Evolutionary conservation across 2,797 vertebrate species (phyloP).

Genomic region (Syngnathus acus): DNA sequence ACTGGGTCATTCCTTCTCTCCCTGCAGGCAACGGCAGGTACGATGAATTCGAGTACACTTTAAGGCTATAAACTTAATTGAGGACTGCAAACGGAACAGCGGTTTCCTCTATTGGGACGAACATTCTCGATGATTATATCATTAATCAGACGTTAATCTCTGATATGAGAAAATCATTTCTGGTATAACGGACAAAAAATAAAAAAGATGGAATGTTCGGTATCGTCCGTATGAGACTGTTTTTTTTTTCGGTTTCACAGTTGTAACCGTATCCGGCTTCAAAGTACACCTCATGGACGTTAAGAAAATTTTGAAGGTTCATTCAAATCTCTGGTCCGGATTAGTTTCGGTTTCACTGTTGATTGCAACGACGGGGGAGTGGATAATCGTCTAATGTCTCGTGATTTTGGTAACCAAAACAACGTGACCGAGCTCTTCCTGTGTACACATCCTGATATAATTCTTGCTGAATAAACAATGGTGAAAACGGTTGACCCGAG

Average conservation of each 20-base stretch:
- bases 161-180: neutral
- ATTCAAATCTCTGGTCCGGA: neutral
- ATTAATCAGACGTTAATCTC: neutral
- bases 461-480: neutral
- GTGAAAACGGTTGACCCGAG: neutral
- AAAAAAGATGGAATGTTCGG: too few relatives aligned
- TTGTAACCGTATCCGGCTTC: neutral
- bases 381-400: neutral
- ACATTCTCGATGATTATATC: neutral
- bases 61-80: conserved; percentile 1
- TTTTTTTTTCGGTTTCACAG: neutral
- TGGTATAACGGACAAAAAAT: neutral
- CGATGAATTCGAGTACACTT: neutral
- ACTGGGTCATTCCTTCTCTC: conserved; percentile 67
- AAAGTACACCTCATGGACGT: neutral
- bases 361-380: neutral
- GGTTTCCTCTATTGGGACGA: neutral
- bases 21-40: neutral
- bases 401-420: neutral
- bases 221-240: too few relatives aligned
- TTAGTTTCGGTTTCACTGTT: neutral
- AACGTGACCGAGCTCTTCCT: neutral
- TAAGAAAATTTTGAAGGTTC: neutral
- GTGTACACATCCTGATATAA: neutral
- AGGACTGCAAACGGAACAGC: neutral